Conservation (phyloP, 1,140 invertebrate species). For the Leptopilina boulardi region DNA sequence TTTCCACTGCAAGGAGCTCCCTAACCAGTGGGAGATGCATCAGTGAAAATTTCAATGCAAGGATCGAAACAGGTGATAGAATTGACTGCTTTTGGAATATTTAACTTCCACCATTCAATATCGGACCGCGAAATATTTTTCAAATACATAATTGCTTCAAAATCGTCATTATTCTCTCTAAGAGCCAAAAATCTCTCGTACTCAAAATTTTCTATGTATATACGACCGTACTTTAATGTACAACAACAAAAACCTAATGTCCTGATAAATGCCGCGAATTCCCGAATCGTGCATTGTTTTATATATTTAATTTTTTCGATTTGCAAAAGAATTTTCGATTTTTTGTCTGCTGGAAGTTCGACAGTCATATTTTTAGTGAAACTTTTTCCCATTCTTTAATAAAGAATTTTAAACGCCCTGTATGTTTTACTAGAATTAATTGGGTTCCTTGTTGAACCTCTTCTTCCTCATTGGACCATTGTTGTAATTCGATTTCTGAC, state of each 20-base stretch:
- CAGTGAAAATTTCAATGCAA: slow-evolving; percentile 45
- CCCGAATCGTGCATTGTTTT: slow-evolving; percentile 50
- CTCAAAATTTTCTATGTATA: slow-evolving; percentile 46
- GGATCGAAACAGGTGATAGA: slow-evolving; percentile 43
- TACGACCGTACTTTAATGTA: slow-evolving; percentile 49
- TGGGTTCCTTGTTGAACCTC: neutral
- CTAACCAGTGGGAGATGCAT: slow-evolving; percentile 47
- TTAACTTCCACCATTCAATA: slow-evolving; percentile 57
- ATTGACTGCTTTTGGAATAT: slow-evolving; percentile 45
- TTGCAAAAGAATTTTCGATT: slow-evolving; percentile 32
- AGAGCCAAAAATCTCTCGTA: slow-evolving; percentile 45
- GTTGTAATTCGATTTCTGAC: neutral
- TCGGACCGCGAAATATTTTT: slow-evolving; percentile 11
- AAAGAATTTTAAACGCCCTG: slow-evolving; percentile 46
- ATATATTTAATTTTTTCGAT: slow-evolving; percentile 38
- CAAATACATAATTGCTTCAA: neutral
- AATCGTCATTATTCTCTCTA: slow-evolving; percentile 34
- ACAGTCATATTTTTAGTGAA: slow-evolving; percentile 56
- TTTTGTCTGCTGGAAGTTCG: slow-evolving; percentile 51
- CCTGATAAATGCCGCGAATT: slow-evolving; percentile 53
- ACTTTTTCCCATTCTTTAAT: slow-evolving; percentile 41
- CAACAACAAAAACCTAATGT: slow-evolving; percentile 55
- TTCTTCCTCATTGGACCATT: neutral
- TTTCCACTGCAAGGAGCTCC: slow-evolving; percentile 35
- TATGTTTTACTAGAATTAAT: neutral